Percentiles rank a stretch among this genome's conserved stretches.
Evolutionary conservation across 2,888 invertebrate genomes (phyloP).

Genomic region (Drosophila birchii): DNA sequence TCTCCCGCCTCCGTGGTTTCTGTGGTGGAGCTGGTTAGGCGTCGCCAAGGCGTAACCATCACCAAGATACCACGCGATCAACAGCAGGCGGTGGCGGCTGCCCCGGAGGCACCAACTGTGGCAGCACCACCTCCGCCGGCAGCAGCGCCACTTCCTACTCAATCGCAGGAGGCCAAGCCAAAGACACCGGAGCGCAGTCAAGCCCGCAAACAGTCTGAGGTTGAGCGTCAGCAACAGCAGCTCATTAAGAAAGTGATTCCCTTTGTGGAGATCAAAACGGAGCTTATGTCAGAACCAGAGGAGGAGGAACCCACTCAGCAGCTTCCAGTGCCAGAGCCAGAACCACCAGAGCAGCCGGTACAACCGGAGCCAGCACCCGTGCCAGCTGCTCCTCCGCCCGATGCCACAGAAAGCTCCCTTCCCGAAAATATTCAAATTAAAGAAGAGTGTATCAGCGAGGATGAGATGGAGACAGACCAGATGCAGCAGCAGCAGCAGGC

Average conservation of each 20-base stretch:
- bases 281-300: slow-evolving; percentile 68
- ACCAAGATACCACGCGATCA: slow-evolving; percentile 74
- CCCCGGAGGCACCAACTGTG: neutral
- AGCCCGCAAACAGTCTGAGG: slow-evolving; percentile 22
- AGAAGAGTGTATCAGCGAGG: slow-evolving; percentile 78
- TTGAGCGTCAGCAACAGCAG: slow-evolving; percentile 67
- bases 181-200: slow-evolving; percentile 12
- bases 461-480: slow-evolving; percentile 65
- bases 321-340: slow-evolving; percentile 7
- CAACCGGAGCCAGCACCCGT: neutral
- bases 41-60: slow-evolving; percentile 81
- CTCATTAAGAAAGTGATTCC: slow-evolving; percentile 75
- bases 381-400: slow-evolving; percentile 11
- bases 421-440: slow-evolving; percentile 58
- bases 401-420: slow-evolving; percentile 7
- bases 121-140: neutral
- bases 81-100: slow-evolving; percentile 23
- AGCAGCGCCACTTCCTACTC: neutral
- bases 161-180: slow-evolving; percentile 6
- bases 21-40: slow-evolving; percentile 72
- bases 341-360: slow-evolving; percentile 9
- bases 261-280: slow-evolving; percentile 81
- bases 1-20: slow-evolving; percentile 50
- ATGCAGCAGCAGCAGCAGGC: neutral
- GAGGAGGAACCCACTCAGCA: slow-evolving; percentile 30